These are phyloP conservation scores for Osmoderma eremita DNA, from an alignment of 2,888 invertebrate species.

Conservation along the genomic window DNA sequence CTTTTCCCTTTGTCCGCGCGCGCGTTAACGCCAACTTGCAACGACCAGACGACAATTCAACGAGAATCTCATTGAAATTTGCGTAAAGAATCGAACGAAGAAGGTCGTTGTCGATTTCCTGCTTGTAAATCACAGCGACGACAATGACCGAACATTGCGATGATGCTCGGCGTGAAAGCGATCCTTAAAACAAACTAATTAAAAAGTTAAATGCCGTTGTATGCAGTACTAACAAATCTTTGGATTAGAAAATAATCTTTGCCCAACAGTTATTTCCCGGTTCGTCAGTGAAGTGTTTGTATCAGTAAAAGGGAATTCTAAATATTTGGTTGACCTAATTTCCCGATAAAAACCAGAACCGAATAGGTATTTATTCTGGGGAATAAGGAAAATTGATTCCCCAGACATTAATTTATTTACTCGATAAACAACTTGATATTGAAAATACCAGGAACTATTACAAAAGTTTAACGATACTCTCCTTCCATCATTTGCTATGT, in stretches of 20 bases:
- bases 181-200: neutral
- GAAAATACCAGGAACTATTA: too few relatives aligned
- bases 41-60: constrained; percentile 8
- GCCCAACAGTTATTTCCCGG: neutral
- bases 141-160: constrained; percentile 1
- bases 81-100: constrained; percentile 30
- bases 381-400: too few relatives aligned
- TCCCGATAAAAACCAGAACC: constrained; percentile 15
- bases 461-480: too few relatives aligned
- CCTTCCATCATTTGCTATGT: too few relatives aligned
- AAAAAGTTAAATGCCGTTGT: too few relatives aligned
- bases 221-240: too few relatives aligned
- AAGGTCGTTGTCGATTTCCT: constrained; percentile 13
- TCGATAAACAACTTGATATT: too few relatives aligned
- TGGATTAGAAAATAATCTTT: neutral
- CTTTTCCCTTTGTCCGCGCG: constrained; percentile 8
- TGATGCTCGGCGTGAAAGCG: neutral
- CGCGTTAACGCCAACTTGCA: constrained; percentile 9
- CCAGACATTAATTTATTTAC: too few relatives aligned
- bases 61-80: constrained; percentile 34
- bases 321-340: constrained; percentile 23
- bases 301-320: constrained; percentile 16
- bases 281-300: neutral
- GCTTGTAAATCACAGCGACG: constrained; percentile 23
- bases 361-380: neutral